Percentiles rank a stretch among this genome's conserved stretches.
Evolutionary conservation across 1,140 invertebrate genomes (phyloP).

Genomic region (Heliothis subflexa): DNA sequence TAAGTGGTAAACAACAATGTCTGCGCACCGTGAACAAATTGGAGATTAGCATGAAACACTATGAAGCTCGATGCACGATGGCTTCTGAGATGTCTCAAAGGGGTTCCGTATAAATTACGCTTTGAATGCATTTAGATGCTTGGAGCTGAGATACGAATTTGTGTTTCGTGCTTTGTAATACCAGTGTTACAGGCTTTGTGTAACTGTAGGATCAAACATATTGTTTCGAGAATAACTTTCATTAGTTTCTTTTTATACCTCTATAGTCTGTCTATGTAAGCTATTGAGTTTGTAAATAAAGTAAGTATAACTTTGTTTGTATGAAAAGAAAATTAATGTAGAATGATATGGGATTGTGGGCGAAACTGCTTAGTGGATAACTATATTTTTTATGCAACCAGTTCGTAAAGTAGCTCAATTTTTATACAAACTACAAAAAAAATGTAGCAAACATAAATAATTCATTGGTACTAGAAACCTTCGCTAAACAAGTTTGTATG

Average conservation of each 20-base stretch:
- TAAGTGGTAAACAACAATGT: slow-evolving; percentile 7
- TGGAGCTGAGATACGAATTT: background rate
- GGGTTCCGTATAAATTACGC: background rate
- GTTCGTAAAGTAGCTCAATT: no score
- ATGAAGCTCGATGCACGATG: background rate
- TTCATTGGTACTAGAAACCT: slow-evolving; percentile 21
- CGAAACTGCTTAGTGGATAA: no score
- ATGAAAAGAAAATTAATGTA: no score
- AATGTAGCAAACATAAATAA: slow-evolving; percentile 8
- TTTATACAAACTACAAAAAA: no score
- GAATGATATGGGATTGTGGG: no score
- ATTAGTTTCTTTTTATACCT: background rate
- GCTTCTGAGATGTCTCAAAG: background rate
- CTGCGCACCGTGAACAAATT: background rate
- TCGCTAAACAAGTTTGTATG: slow-evolving; percentile 27
- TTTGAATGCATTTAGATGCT: background rate
- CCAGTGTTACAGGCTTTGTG: background rate
- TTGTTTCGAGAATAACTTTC: background rate
- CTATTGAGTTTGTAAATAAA: background rate
- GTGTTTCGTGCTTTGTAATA: background rate
- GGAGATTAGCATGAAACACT: slow-evolving; percentile 21
- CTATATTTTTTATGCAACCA: no score
- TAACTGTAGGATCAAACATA: background rate
- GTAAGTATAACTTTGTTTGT: no score
- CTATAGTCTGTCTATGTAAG: background rate